Conservation (phyloP, 2,113 vertebrate species). For the Psittacula cyanocephala region DNA sequence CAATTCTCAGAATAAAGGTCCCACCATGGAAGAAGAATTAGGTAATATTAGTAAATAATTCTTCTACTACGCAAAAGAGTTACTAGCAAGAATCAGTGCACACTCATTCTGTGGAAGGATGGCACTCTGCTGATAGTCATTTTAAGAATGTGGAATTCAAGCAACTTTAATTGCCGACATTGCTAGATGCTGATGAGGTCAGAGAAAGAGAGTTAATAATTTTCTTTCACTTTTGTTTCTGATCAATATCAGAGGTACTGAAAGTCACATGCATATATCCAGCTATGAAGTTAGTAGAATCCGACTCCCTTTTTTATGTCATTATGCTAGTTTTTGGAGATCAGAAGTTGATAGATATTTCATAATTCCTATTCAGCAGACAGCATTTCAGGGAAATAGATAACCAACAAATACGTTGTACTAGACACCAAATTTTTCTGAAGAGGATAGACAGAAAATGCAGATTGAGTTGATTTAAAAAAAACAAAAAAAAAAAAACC, state of each 20-base stretch:
- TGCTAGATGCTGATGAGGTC: neutral
- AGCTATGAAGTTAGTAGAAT: neutral
- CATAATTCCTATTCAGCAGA: neutral
- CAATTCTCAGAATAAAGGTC: constrained; percentile 76
- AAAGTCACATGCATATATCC: neutral
- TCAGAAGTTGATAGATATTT: neutral
- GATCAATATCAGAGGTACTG: neutral
- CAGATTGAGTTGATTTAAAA: neutral
- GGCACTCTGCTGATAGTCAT: neutral
- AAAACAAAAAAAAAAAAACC: neutral
- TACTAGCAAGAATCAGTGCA: neutral
- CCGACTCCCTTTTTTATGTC: neutral
- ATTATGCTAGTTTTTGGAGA: neutral
- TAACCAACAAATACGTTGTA: neutral
- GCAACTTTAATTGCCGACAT: neutral
- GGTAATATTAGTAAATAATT: constrained; percentile 74
- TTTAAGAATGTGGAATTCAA: neutral
- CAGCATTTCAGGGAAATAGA: neutral
- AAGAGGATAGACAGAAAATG: neutral
- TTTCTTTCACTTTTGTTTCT: neutral
- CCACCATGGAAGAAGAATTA: constrained; percentile 97
- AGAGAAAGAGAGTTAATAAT: neutral
- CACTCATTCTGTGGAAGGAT: neutral
- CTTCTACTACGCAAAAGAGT: neutral
- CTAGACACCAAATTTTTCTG: neutral